Evolutionary conservation across 35 echinoderm and acorn worm genomes (phyloP).

Genomic region (Apostichopus japonicus): DNA sequence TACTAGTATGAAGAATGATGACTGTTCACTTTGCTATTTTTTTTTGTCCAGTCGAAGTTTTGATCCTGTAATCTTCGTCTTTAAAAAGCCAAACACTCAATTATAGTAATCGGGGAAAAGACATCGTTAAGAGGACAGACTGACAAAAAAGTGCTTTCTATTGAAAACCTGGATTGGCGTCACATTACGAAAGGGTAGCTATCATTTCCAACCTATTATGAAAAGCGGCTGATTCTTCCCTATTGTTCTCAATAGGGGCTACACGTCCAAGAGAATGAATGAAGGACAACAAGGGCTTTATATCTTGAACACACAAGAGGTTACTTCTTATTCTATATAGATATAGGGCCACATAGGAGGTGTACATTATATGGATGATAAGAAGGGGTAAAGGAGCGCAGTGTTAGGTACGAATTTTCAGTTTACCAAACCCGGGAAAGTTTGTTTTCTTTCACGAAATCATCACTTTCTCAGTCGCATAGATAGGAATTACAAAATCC

Average conservation of each 20-base stretch:
- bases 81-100: constrained; percentile 37
- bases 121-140: not conserved
- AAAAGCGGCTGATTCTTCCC: not conserved
- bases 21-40: not conserved
- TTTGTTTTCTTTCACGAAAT: too few relatives aligned
- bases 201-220: constrained; percentile 21
- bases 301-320: not conserved
- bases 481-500: too few relatives aligned
- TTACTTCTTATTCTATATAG: not conserved
- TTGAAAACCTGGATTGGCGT: constrained; percentile 2
- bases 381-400: too few relatives aligned
- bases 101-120: constrained; percentile 33
- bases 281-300: not conserved
- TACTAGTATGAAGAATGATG: too few relatives aligned
- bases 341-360: too few relatives aligned
- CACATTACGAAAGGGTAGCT: constrained; percentile 1
- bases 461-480: too few relatives aligned
- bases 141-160: not conserved
- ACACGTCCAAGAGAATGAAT: not conserved
- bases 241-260: not conserved
- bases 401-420: too few relatives aligned
- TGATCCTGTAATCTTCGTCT: constrained; percentile 31
- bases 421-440: too few relatives aligned
- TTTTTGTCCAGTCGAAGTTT: not conserved
- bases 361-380: too few relatives aligned